Conservation (phyloP, 2,888 invertebrate species). For the Zygogramma bicolorata region DNA sequence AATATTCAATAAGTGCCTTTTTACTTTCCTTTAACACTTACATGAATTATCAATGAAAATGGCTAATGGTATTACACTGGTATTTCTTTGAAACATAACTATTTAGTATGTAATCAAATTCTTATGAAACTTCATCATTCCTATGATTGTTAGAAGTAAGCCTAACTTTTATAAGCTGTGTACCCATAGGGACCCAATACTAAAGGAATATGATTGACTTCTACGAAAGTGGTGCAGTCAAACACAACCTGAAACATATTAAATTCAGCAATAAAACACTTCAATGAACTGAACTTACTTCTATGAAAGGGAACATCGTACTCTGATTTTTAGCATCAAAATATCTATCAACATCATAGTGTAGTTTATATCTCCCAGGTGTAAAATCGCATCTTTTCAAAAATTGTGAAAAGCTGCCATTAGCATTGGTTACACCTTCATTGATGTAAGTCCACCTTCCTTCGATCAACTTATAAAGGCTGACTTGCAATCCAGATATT, state of each 20-base stretch:
- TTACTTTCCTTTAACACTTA: too few relatives aligned
- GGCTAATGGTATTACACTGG: too few relatives aligned
- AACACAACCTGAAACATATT: constrained; percentile 74
- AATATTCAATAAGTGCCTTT: too few relatives aligned
- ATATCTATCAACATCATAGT: constrained; percentile 80
- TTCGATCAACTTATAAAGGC: constrained; percentile 75
- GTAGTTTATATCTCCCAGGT: constrained; percentile 79
- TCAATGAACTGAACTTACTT: constrained; percentile 67
- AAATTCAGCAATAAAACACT: neutral
- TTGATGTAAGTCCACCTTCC: constrained; percentile 78
- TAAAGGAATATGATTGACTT: constrained; percentile 83
- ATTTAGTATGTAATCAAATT: too few relatives aligned
- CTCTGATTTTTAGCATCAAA: constrained; percentile 73
- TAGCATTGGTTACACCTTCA: constrained; percentile 73
- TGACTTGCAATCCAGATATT: constrained; percentile 75
- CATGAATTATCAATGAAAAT: too few relatives aligned
- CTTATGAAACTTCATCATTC: too few relatives aligned
- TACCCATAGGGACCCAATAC: constrained; percentile 83
- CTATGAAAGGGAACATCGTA: constrained; percentile 82
- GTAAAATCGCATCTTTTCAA: constrained; percentile 72
- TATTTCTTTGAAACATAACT: too few relatives aligned
- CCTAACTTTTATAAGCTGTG: constrained; percentile 78
- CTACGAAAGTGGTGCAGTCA: constrained; percentile 72
- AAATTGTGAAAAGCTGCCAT: constrained; percentile 77
- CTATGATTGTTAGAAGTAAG: too few relatives aligned